Evolutionary conservation across 2,888 invertebrate species (phyloP), one percentile per base, ranked within the genome.

Genomic region (Xylocampa areola): DNA sequence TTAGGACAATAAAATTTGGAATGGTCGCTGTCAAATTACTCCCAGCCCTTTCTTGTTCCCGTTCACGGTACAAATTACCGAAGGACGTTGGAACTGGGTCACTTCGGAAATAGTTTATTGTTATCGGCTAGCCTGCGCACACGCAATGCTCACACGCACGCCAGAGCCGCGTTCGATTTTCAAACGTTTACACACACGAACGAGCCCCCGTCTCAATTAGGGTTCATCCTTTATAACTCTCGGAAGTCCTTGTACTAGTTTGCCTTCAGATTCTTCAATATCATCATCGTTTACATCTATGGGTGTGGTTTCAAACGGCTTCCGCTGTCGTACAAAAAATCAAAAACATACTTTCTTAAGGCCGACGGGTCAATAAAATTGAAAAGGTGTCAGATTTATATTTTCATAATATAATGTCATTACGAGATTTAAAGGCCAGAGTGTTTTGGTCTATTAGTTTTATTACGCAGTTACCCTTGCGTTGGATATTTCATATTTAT

Each of bases 51-150:
- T 94, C 92, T 92, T 91, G 91, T 91, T 93, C 92, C 93, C 91
- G 90, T 87, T 87, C 88, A 87, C 91, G 87, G 90, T 87, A 92
- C 92, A 89, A 91, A 92, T 92, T 92, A 81, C 89, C 84, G 93
- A 94, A 94, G 94, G 94, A 94, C 94, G 93, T 89, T 85, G 84
- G 82, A 94, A 92, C 91, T 94, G 88, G 93, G 93, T 93, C 94
- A 94, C 92, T 94, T 94, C 94, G 93, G 92, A 94, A 94, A 94
- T 94, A 94, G 92, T 93, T 93, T 93, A 94, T 94, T 94, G 94
- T 94, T 94, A 94, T 93, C 92, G 92, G 88, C 89, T 87, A 87
- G 89, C 84, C 86, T 87, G 92, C 91, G 91, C 90, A 82, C 90
- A 91, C 90, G 91, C 88, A 88, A 86, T 83, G 83, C 91, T 85